These are phyloP conservation scores for Xanthia togata DNA, from an alignment of 2,888 invertebrate species.

Conservation along the genomic window DNA sequence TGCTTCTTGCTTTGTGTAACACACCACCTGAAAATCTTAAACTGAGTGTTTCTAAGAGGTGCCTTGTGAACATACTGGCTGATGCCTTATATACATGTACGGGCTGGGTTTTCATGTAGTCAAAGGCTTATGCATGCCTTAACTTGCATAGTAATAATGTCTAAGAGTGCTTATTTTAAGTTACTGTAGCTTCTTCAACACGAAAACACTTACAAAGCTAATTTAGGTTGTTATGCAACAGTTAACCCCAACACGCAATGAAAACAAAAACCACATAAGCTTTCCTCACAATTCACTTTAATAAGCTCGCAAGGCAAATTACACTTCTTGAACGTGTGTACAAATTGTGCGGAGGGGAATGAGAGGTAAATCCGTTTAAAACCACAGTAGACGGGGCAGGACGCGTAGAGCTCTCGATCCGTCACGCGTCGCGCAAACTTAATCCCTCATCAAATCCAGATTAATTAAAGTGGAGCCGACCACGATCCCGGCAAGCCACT, in stretches of 20 bases:
- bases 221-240: constrained; percentile 10
- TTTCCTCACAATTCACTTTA: constrained; percentile 62
- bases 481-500: constrained; percentile 81
- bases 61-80: constrained; percentile 52
- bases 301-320: constrained; percentile 72
- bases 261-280: constrained; percentile 30
- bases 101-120: constrained; percentile 30
- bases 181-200: not conserved
- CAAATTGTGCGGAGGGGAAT: constrained; percentile 83
- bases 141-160: constrained; percentile 29
- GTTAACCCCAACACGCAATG: constrained; percentile 14
- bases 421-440: constrained; percentile 87
- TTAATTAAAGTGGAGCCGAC: constrained; percentile 86
- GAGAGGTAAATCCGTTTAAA: constrained; percentile 87
- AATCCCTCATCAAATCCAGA: constrained; percentile 90
- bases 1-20: constrained; percentile 70
- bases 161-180: constrained; percentile 8
- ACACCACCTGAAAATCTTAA: constrained; percentile 65
- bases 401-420: constrained; percentile 85
- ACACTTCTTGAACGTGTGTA: constrained; percentile 82
- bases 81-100: constrained; percentile 49
- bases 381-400: constrained; percentile 82
- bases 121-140: constrained; percentile 53
- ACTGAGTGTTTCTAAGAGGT: constrained; percentile 57
- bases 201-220: constrained; percentile 4